Base-by-base conservation (phyloP, 2,888 invertebrate species). In the Heliconius charithonia region DNA sequence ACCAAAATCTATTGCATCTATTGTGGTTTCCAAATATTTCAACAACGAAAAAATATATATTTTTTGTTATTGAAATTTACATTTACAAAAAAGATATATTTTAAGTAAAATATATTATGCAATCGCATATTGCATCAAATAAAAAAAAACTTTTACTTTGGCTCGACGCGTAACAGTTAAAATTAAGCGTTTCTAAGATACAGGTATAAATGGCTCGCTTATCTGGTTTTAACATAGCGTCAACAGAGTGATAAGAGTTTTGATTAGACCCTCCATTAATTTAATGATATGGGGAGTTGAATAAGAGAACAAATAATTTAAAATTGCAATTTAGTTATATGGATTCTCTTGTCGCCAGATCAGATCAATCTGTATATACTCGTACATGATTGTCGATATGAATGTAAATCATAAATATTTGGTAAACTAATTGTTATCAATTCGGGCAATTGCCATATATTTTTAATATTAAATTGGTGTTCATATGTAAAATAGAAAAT, bases 151-250 rank as follows among this genome's bases (percentile, higher is more conserved):
- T n/a, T 4, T 13, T n/a, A 37, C 13, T n/a, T 59, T 32, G 3
- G 59, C 7, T 16, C 6, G 32, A 9, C 32, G 32, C 16, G 0
- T 72, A 72, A 59, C 4, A 59, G 32, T 72, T 32, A 72, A 25
- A 59, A 59, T 59, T 59, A 72, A 72, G 32, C 72, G 56, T 72
- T 59, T 72, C n/a, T n/a, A 22, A 71, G 56, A 76, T 80, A 79
- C 75, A 56, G n/a, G 76, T 79, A 76, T 76, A 73, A 78, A 82
- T 81, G 71, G 73, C 56, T 67, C 29, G 62, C 73, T 81, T 81
- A 81, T 82, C 81, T 80, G 62, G 75, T 80, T 81, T 66, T 77
- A 78, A 77, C 45, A 75, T 78, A 74, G 79, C 78, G 76, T 78
- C 77, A 71, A 79, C 77, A 71, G 62, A n/a, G 56, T 69, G 73